Evolutionary conservation across 2,888 invertebrate species (phyloP).

Genomic region (Gari tellinella): DNA sequence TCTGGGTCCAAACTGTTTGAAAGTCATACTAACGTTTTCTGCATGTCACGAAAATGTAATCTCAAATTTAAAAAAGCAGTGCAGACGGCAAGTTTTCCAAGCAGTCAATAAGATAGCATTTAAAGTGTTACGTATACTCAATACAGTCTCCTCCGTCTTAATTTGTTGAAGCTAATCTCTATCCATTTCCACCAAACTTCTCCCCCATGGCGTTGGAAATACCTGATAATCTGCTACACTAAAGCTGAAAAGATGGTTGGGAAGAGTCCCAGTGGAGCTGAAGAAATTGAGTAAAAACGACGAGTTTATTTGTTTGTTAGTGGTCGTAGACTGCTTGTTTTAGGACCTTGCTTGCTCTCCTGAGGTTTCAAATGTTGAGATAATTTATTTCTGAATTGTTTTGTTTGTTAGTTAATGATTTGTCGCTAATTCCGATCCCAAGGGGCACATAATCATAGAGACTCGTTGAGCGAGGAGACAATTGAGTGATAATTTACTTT

Average conservation of each 20-base stretch:
- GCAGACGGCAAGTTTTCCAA: too few relatives aligned
- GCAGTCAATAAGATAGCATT: too few relatives aligned
- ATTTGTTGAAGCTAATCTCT: conserved; percentile 56
- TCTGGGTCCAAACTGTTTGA: too few relatives aligned
- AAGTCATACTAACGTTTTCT: too few relatives aligned
- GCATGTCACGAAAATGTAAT: too few relatives aligned
- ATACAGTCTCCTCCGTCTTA: conserved; percentile 41
- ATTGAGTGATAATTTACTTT: conserved; percentile 50
- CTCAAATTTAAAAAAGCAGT: too few relatives aligned
- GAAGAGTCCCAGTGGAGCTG: conserved; percentile 46
- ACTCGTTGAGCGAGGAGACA: conserved; percentile 13
- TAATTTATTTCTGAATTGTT: too few relatives aligned
- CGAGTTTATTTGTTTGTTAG: conserved; percentile 61
- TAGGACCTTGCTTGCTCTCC: conserved; percentile 12
- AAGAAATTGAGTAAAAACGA: conserved; percentile 55
- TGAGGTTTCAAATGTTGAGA: conserved; percentile 9
- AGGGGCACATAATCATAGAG: conserved; percentile 15
- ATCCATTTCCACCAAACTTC: conserved; percentile 50
- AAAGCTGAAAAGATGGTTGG: conserved; percentile 47
- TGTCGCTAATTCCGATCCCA: conserved; percentile 55
- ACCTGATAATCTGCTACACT: conserved; percentile 56
- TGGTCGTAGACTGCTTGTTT: conserved; percentile 15
- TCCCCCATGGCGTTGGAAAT: conserved; percentile 45
- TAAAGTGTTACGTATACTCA: conserved; percentile 43
- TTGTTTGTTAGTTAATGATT: conserved; percentile 32